Conservation (phyloP, 2,113 vertebrate genomes). For the Meleagris gallopavo region DNA sequence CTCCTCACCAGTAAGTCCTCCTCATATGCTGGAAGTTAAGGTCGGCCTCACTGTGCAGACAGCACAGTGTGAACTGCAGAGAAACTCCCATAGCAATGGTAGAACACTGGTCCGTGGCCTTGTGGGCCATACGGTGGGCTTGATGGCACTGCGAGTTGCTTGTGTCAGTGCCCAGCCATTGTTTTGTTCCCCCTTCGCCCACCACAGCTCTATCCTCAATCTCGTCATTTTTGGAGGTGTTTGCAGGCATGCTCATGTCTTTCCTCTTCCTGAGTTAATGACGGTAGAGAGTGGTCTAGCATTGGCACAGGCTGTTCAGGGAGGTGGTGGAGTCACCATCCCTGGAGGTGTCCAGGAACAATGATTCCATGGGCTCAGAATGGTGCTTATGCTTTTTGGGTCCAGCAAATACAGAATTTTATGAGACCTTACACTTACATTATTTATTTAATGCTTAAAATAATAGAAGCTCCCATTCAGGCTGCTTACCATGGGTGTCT, state of each 20-base stretch:
- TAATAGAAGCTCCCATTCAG: neutral
- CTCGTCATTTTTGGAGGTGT: fast-evolving
- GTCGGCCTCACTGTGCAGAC: conserved; percentile 52
- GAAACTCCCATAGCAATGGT: neutral
- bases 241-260: neutral
- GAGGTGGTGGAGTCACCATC: no score
- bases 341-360: no score
- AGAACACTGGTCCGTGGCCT: neutral
- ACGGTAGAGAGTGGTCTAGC: no score
- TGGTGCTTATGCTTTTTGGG: neutral
- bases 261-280: neutral
- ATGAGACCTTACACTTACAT: neutral
- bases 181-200: neutral
- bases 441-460: neutral
- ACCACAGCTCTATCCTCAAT: neutral
- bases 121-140: fast-evolving
- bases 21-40: conserved; percentile 22
- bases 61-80: neutral
- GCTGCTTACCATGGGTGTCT: neutral
- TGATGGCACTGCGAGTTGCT: neutral
- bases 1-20: conserved; percentile 54
- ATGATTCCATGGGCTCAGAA: neutral
- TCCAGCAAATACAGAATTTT: neutral
- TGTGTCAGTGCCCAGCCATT: neutral
- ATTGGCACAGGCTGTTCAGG: no score